Conservation (phyloP, 2,797 vertebrate species). For the Epinephelus malabaricus region DNA sequence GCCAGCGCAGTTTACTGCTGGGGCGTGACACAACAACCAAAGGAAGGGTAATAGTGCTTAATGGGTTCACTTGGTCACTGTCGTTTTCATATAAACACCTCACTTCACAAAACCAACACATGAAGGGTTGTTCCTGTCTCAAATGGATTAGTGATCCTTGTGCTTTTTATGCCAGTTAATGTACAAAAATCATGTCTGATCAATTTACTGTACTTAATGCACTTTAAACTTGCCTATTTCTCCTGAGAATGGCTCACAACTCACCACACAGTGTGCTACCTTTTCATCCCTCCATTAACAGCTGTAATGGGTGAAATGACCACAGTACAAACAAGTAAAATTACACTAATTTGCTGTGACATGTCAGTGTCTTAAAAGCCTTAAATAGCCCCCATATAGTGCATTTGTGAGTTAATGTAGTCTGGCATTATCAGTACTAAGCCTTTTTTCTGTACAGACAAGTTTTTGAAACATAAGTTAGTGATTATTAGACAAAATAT, state of each 20-base stretch:
- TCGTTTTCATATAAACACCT: slow-evolving; percentile 25
- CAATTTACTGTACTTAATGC: not conserved
- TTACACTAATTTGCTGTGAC: not conserved
- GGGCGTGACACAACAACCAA: slow-evolving; percentile 32
- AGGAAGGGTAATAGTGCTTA: slow-evolving; percentile 16
- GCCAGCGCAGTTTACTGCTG: slow-evolving; percentile 31
- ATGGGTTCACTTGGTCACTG: slow-evolving; percentile 36
- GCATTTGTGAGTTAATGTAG: not conserved
- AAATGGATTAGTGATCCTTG: slow-evolving; percentile 5
- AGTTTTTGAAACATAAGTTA: slow-evolving; percentile 10
- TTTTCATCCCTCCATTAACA: slow-evolving; percentile 9
- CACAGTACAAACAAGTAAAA: slow-evolving; percentile 13
- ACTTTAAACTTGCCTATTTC: slow-evolving; percentile 1
- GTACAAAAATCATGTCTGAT: slow-evolving; percentile 10
- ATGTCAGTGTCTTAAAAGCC: slow-evolving; percentile 1
- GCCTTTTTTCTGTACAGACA: not conserved
- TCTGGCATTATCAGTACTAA: not conserved
- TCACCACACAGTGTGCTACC: not conserved
- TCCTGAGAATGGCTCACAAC: not conserved
- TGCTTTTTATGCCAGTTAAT: slow-evolving; percentile 16
- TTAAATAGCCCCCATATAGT: not conserved
- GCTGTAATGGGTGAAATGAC: slow-evolving; percentile 29
- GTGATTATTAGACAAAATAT: not conserved
- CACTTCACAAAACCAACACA: slow-evolving; percentile 23
- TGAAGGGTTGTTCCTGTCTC: not conserved